Conservation (phyloP, 1,140 invertebrate genomes). For the Oedothorax gibbosus region DNA sequence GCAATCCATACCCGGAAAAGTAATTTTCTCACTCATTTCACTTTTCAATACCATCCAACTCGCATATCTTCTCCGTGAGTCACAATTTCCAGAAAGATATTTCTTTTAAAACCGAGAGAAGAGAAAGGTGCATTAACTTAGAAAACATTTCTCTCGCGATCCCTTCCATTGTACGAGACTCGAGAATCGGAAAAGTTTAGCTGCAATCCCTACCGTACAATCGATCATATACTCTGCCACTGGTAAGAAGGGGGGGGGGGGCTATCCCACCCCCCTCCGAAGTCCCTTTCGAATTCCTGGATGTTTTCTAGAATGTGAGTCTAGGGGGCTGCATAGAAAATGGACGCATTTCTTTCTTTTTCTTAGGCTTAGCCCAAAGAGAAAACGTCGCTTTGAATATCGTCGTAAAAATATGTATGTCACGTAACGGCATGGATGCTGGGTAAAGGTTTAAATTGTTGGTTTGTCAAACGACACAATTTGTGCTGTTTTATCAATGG, state of each 20-base stretch:
- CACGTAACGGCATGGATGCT: too few species aligned
- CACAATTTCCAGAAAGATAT: slow-evolving; percentile 1
- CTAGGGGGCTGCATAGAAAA: slow-evolving; percentile 19
- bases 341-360: slow-evolving; percentile 12
- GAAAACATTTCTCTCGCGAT: slow-evolving; percentile 30
- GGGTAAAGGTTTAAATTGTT: too few species aligned
- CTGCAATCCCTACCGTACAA: slow-evolving; percentile 10
- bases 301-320: slow-evolving; percentile 11
- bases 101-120: slow-evolving; percentile 3
- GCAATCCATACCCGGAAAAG: too few species aligned
- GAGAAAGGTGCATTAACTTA: slow-evolving; percentile 35
- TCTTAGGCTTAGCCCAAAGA: too few species aligned
- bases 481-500: too few species aligned
- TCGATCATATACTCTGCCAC: slow-evolving; percentile 38
- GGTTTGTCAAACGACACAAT: too few species aligned
- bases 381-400: too few species aligned
- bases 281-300: not conserved
- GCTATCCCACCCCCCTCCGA: not conserved
- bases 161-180: slow-evolving; percentile 31
- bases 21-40: too few species aligned
- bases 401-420: too few species aligned
- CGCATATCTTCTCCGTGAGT: not conserved
- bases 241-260: slow-evolving; percentile 2
- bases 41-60: too few species aligned
- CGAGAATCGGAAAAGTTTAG: slow-evolving; percentile 45